Base-by-base conservation (phyloP, 2,797 vertebrate genomes). In the Streptopelia turtur region DNA sequence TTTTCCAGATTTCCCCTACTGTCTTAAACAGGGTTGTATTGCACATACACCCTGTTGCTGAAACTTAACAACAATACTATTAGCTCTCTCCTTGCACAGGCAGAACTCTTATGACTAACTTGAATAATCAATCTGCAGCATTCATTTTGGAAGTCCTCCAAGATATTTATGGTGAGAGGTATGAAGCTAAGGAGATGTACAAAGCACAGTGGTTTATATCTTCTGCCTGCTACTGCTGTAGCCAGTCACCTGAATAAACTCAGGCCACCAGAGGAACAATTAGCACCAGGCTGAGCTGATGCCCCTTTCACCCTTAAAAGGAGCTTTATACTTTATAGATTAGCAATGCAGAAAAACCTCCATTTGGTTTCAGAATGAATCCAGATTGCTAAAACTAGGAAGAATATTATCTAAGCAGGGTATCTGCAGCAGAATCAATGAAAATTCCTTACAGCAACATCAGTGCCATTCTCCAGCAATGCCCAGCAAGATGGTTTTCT, bases 401-500 rank as follows among this genome's bases (percentile, higher is more conserved):
- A 39, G 11, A 72, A 5, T 8, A 12, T 45, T 45, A 63, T 11
- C 61, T 35, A 74, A 69, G 27, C 12, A 15, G 1, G 1, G 4
- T 16, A 72, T 25, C n/a, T 33, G 23, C 50, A 63, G 17, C 55
- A 86, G 12, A 9, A 68, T 6, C 9, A 1, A 64, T 13, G 20
- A 22, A 56, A 82, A 65, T 2, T 9, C 23, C 37, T 52, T 27
- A 41, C 11, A 43, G 41, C 41, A 56, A 33, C 10, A 41, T 11
- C 65, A 53, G 47, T 28, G 49, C 23, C 1, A 0, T 27, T 76
- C 27, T 39, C 57, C 39, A 65, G n/a, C 33, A 43, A 16, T 5
- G 6, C 31, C 64, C 2, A 0, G 11, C 1, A 28, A 60, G 24
- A 49, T 1, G 0, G 30, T 64, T 66, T 56, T 45, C 35, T 31